Evolutionary conservation across 2,888 invertebrate species (phyloP), one percentile per base, ranked within the genome.

Genomic region (Zelleria hepariella): DNA sequence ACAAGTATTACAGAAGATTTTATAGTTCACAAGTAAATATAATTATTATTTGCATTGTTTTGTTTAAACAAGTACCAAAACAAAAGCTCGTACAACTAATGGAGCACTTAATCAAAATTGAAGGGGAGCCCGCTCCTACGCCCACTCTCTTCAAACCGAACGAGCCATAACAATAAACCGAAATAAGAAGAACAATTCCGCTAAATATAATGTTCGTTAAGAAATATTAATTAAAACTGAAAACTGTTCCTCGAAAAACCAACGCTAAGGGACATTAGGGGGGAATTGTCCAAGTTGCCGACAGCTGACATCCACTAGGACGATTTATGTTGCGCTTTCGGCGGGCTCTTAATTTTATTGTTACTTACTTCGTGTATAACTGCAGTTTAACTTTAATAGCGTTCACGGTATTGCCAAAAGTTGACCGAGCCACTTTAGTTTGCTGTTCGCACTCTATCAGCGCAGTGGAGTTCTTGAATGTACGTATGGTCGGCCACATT

Each of bases 281-380:
- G 82, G 80, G 82, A 83, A 81, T 80, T 83, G 71, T 70, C 74
- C 66, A 75, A 86, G 79, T 86, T 86, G 77, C 69, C 80, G 86
- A 85, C 86, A 84, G 82, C 82, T 86, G 87, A 86, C 87, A 85
- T 84, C 82, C 74, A 76, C 77, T 80, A 86, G 84, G 82, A 82
- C 76, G 75, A 86, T 86, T 88, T 86, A 87, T 83, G 81, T 77
- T 75, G 77, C 77, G 69, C 72, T 23, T 18, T 71, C 73, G 67
- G 67, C 72, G 73, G 78, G 76, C 55, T 73, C 77, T 77, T 80
- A 86, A 86, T 82, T 84, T 82, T 86, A 84, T 76, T 80, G 82
- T 80, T 82, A 81, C 74, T 82, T 78, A 74, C 75, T 82, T 77
- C 76, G 49, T 57, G 81, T 84, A 86, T 82, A 81, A 73, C 85